Evolutionary conservation across 2,888 invertebrate genomes (phyloP).

Genomic region (Leptura quadrifasciata): DNA sequence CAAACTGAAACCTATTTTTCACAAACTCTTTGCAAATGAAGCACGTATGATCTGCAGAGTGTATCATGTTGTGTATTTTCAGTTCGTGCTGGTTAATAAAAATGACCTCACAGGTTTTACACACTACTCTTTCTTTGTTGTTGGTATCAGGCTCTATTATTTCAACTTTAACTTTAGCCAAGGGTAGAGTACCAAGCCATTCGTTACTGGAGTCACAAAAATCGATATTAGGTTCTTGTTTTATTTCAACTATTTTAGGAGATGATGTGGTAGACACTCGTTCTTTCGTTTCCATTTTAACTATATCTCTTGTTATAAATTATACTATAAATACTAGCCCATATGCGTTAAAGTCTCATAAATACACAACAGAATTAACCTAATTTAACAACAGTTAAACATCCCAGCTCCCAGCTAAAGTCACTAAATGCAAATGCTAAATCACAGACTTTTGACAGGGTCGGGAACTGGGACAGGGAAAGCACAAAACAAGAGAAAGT

Average conservation of each 20-base stretch:
- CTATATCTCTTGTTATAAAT: not conserved
- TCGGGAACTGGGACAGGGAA: not conserved
- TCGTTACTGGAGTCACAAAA: conserved; percentile 38
- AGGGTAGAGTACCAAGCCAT: conserved; percentile 45
- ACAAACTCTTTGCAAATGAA: conserved; percentile 56
- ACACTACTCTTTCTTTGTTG: conserved; percentile 37
- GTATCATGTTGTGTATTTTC: conserved; percentile 55
- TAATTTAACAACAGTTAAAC: too few relatives aligned
- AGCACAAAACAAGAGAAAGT: conserved; percentile 1
- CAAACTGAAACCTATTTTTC: conserved; percentile 56
- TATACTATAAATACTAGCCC: not conserved
- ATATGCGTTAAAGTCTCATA: not conserved
- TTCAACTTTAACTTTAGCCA: conserved; percentile 49
- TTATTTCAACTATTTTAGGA: conserved; percentile 37
- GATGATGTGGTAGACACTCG: not conserved
- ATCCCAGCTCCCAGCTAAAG: too few relatives aligned
- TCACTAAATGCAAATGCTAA: too few relatives aligned
- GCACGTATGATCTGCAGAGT: conserved; percentile 54
- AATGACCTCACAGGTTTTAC: conserved; percentile 49
- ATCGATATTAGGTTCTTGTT: conserved; percentile 30
- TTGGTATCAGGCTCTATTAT: conserved; percentile 45
- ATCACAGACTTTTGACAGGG: too few relatives aligned
- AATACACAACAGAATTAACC: not conserved
- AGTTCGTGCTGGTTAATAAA: conserved; percentile 54
- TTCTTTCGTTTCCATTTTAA: conserved; percentile 26